Evolutionary conservation across 2,797 vertebrate species (phyloP).

Genomic region (Fringilla coelebs): DNA sequence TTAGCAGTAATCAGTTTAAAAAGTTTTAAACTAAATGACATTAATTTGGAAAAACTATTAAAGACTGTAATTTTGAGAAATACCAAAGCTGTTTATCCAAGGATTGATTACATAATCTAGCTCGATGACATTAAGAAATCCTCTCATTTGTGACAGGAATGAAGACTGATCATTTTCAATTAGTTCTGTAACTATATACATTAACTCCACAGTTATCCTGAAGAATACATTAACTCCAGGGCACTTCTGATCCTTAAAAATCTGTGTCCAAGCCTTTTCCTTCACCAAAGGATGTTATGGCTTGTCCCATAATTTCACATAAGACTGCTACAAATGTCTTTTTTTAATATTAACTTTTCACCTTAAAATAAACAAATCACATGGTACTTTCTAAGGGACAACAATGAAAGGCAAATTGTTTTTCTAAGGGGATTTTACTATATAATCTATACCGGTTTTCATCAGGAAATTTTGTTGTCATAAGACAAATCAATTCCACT

Average conservation of each 20-base stretch:
- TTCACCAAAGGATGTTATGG: neutral
- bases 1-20: slow-evolving; percentile 43
- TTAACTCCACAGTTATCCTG: slow-evolving; percentile 4
- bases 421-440: slow-evolving; percentile 1
- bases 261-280: neutral
- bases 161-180: slow-evolving; percentile 29
- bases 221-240: neutral
- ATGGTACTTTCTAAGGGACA: neutral
- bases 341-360: neutral
- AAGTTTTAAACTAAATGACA: slow-evolving; percentile 47
- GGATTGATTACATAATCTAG: slow-evolving; percentile 52
- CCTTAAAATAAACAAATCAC: slow-evolving; percentile 1
- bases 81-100: slow-evolving; percentile 43
- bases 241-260: neutral
- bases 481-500: slow-evolving; percentile 35
- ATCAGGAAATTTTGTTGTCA: neutral
- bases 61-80: slow-evolving; percentile 42
- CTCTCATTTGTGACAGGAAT: slow-evolving; percentile 2
- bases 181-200: slow-evolving; percentile 41
- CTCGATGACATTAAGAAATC: slow-evolving; percentile 47
- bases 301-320: slow-evolving; percentile 17
- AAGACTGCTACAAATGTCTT: slow-evolving; percentile 1
- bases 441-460: neutral
- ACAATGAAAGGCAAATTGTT: neutral
- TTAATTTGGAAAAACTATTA: slow-evolving; percentile 54